Percentiles rank a stretch among this genome's conserved stretches.
These are phyloP conservation scores for Drosophila pseudotakahashii DNA, from an alignment of 2,888 invertebrate species.

Conservation along the genomic window DNA sequence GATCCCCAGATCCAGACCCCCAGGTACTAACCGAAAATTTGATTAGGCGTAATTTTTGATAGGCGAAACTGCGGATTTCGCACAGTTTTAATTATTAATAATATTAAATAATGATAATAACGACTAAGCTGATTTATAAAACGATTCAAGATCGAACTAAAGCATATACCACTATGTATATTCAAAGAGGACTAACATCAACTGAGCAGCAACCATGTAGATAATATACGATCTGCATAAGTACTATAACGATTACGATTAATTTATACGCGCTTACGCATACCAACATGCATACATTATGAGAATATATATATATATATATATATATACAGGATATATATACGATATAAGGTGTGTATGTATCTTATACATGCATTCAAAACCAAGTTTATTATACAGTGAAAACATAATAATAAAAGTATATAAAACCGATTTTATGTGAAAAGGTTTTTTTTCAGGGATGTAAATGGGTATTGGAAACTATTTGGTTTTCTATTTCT, in stretches of 20 bases:
- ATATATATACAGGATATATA: slow-evolving; percentile 39
- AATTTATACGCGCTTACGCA: slow-evolving; percentile 75
- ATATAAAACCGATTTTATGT: slow-evolving; percentile 16
- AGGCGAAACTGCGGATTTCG: slow-evolving; percentile 60
- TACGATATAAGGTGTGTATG: slow-evolving; percentile 33
- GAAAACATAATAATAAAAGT: slow-evolving; percentile 48
- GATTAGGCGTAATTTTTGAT: slow-evolving; percentile 67
- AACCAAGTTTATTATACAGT: slow-evolving; percentile 50
- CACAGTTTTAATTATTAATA: slow-evolving; percentile 58
- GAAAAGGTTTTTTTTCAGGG: neutral
- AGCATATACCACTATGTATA: slow-evolving; percentile 50
- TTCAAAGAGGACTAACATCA: slow-evolving; percentile 55
- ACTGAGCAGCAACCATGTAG: slow-evolving; percentile 70
- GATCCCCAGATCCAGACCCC: slow-evolving; percentile 16
- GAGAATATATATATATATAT: slow-evolving; percentile 44
- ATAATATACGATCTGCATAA: slow-evolving; percentile 71
- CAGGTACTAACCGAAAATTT: slow-evolving; percentile 29
- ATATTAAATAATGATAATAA: slow-evolving; percentile 46
- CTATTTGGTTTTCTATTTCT: neutral
- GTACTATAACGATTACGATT: slow-evolving; percentile 54
- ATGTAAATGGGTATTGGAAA: too few species aligned
- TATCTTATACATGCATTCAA: slow-evolving; percentile 44
- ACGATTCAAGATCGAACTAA: slow-evolving; percentile 38
- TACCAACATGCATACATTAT: slow-evolving; percentile 57
- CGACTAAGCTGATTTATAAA: slow-evolving; percentile 58